Conservation (phyloP, 2,113 vertebrate genomes). For the Hydropotes inermis region DNA sequence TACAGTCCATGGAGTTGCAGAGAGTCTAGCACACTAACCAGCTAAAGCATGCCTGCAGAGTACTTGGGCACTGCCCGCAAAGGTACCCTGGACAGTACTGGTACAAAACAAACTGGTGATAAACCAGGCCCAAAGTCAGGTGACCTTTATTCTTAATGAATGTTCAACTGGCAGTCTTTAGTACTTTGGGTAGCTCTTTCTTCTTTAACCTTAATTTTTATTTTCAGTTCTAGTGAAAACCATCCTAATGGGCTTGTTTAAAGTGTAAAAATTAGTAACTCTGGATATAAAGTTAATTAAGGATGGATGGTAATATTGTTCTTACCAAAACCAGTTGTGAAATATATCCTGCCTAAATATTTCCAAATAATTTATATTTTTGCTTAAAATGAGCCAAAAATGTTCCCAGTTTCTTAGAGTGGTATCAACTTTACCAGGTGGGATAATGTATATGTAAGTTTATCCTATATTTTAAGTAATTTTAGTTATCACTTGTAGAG, state of each 20-base stretch:
- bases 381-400: not conserved
- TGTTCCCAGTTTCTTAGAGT: not conserved
- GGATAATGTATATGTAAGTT: not conserved
- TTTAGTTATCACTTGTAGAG: not conserved
- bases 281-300: not conserved
- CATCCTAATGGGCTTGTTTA: not conserved
- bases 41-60: not conserved
- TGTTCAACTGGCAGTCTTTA: not conserved
- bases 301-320: not conserved
- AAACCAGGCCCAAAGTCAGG: not conserved
- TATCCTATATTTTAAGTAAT: not conserved
- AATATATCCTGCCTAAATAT: not conserved
- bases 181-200: not conserved
- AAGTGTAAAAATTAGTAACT: not conserved
- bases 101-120: not conserved
- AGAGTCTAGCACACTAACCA: not conserved
- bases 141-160: not conserved
- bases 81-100: not conserved
- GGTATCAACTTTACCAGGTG: not conserved
- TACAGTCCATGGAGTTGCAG: not conserved
- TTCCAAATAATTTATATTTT: constrained; percentile 13
- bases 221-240: not conserved
- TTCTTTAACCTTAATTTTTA: not conserved
- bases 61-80: not conserved
- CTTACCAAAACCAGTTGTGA: not conserved